Evolutionary conservation across 2,888 invertebrate genomes (phyloP), one percentile per base, ranked within the genome.

Genomic region (Malthinus seriepunctatus): DNA sequence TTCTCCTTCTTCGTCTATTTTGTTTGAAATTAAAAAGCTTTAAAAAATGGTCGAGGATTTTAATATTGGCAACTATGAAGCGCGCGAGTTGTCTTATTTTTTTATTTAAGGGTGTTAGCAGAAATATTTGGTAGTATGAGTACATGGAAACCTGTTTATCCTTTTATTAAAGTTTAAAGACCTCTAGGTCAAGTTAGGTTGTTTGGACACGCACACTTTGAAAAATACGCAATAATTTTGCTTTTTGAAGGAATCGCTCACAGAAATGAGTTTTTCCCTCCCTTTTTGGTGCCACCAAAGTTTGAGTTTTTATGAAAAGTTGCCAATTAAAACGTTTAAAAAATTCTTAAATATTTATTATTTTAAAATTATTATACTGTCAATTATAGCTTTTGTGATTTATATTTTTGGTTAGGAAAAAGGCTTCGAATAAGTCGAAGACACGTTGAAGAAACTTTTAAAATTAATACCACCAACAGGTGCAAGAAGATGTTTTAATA

Each of bases 91-190:
- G 33, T 51, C 32, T 56, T 61, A 55, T 61, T 61, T 61, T 61
- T 61, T 61, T 56, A 46, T 65, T 62, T 60, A 63, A 62, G 65
- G 65, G 63, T 62, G 63, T 60, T 63, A 65, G 63, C 62, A 60
- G 63, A 63, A 56, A 60, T 64, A 57, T 64, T 63, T 62, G 62
- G 60, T 55, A 61, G 62, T 62, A 56, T 52, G 62, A 58, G 62
- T 55, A 56, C 61, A 56, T 61, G 56, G 55, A 67, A 69, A 69
- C 68, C 68, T 63, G 68, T 69, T 57, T 66, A 57, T 67, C 66
- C 67, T 68, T 67, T 66, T 67, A 68, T 67, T 67, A 66, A 68
- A 68, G 68, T 69, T 69, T 69, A 69, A 69, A 69, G 68, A 69
- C 69, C 69, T 64, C 62, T 68, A 61, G 69, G 69, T 68, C 68